phyloP scores from a whole-genome alignment of 2,797 vertebrate species.

The Hipposideros larvatus region DNA sequence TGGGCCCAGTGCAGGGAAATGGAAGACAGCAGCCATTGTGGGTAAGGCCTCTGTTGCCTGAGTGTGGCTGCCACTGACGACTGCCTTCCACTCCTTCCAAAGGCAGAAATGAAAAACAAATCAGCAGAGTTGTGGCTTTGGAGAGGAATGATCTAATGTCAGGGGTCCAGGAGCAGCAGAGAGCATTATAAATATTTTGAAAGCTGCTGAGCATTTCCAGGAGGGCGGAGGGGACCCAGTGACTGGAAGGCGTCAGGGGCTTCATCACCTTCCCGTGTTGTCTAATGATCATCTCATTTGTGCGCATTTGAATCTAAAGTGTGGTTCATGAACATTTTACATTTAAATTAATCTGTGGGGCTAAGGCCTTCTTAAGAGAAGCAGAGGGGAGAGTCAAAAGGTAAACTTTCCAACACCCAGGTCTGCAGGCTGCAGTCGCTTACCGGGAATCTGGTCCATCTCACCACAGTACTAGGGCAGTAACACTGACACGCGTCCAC shows the following conservation, averaged over 20 bases:
- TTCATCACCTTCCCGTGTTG: neutral
- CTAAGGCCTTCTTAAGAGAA: neutral
- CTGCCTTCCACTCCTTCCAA: neutral
- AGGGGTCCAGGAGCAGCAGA: neutral
- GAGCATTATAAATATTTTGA: neutral
- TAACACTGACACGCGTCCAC: neutral
- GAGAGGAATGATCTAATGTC: neutral
- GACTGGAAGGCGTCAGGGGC: neutral
- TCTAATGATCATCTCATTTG: neutral
- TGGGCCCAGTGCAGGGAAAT: neutral
- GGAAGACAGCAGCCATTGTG: rapidly evolving
- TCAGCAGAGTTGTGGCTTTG: neutral
- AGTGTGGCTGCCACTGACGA: neutral
- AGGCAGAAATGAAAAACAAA: conserved; percentile 35
- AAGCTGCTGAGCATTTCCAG: rapidly evolving
- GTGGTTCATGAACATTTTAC: neutral
- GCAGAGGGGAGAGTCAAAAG: too few relatives aligned
- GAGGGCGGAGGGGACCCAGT: neutral
- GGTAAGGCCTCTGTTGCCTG: neutral
- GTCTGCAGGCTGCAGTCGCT: neutral
- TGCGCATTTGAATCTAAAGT: neutral
- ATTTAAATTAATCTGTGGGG: neutral
- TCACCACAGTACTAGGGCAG: too few relatives aligned
- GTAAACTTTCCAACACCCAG: neutral
- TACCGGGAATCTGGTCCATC: neutral